phyloP scores from a whole-genome alignment of 1,140 invertebrate genomes.

The Notospermus geniculatus region DNA sequence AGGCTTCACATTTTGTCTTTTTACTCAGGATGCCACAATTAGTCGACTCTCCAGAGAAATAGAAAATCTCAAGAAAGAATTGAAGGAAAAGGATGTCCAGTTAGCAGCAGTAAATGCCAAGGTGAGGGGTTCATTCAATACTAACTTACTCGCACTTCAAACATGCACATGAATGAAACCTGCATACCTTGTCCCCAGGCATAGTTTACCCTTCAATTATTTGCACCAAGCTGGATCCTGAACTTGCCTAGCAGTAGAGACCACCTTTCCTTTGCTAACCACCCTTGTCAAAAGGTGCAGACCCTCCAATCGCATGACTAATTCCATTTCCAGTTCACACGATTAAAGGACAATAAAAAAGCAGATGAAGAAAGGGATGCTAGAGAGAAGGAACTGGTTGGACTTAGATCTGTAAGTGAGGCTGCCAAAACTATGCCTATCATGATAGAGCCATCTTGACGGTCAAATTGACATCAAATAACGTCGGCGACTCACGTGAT shows the following conservation, averaged over 20 bases:
- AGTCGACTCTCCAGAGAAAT: conserved; percentile 52
- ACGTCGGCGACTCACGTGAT: no score
- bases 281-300: neutral
- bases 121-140: conserved; percentile 18
- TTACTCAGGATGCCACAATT: conserved; percentile 49
- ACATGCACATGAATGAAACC: no score
- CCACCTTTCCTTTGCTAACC: no score
- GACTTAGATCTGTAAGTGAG: conserved; percentile 43
- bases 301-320: neutral
- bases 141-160: no score
- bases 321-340: conserved; percentile 25
- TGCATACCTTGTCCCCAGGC: no score
- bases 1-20: no score
- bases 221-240: no score
- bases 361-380: conserved; percentile 43
- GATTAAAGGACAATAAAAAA: conserved; percentile 27
- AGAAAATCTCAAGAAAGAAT: conserved; percentile 50
- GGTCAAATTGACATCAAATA: no score
- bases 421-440: no score
- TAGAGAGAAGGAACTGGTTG: conserved; percentile 51
- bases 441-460: no score
- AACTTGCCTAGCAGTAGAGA: no score
- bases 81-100: conserved; percentile 47
- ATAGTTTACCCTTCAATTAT: no score
- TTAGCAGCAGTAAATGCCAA: conserved; percentile 38